Evolutionary conservation across 2,888 invertebrate species (phyloP).

Genomic region (Phengaris alcon): DNA sequence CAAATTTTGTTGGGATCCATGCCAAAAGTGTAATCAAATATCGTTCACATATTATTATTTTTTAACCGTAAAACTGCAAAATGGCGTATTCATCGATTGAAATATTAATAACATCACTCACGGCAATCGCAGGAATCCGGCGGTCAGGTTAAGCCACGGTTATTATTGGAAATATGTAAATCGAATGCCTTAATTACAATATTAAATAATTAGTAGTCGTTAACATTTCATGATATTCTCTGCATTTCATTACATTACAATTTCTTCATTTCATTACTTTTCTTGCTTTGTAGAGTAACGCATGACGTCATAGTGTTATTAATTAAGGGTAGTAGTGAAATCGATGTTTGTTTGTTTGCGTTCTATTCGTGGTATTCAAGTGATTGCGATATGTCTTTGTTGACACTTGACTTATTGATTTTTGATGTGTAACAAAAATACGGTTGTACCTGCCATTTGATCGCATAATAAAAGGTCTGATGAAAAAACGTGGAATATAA

Average conservation of each 20-base stretch:
- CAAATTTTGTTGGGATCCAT: not conserved
- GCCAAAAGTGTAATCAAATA: not conserved
- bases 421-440: not conserved
- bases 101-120: not conserved
- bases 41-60: not conserved
- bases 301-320: not conserved
- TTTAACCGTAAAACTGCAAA: not conserved
- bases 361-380: not conserved
- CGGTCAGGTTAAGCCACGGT: constrained; percentile 5
- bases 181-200: not conserved
- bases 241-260: not conserved
- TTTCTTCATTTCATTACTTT: constrained; percentile 3
- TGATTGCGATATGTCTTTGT: not conserved
- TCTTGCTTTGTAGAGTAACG: not conserved
- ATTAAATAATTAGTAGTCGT: not conserved
- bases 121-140: not conserved
- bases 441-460: too few relatives aligned
- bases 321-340: not conserved
- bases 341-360: not conserved
- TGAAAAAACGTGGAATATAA: too few relatives aligned
- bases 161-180: constrained; percentile 11
- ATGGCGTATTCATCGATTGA: not conserved
- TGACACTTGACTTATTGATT: not conserved
- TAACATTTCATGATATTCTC: not conserved
- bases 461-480: too few relatives aligned